These are phyloP conservation scores for Colletes latitarsis DNA, from an alignment of 1,140 invertebrate species.

Conservation along the genomic window DNA sequence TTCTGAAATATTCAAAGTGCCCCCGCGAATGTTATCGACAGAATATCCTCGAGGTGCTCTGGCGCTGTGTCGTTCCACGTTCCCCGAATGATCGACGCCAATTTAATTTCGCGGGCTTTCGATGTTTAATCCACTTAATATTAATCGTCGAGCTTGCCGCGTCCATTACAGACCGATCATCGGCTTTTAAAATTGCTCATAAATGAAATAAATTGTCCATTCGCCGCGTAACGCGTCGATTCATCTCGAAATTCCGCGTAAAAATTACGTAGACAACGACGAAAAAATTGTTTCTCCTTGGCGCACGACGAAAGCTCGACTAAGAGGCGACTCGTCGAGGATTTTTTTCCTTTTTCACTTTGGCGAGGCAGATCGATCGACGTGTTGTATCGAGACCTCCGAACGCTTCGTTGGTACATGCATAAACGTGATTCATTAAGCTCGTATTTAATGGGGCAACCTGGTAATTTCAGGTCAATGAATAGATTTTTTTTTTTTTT, in stretches of 20 bases:
- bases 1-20: constrained; percentile 2
- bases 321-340: too few species aligned
- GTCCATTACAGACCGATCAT: constrained; percentile 4
- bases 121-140: constrained; percentile 42
- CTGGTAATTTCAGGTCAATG: too few species aligned
- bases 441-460: not conserved
- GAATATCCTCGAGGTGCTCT: constrained; percentile 6
- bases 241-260: constrained; percentile 14
- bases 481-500: too few species aligned
- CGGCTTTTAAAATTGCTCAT: constrained; percentile 11
- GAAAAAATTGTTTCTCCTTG: not conserved
- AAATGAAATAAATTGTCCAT: constrained; percentile 34
- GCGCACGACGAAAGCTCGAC: not conserved
- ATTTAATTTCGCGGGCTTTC: constrained; percentile 42
- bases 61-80: not conserved
- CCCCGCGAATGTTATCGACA: not conserved
- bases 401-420: not conserved
- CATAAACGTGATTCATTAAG: not conserved
- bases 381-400: not conserved
- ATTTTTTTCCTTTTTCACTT: not conserved
- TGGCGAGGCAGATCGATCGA: not conserved
- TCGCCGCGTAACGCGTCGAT: not conserved
- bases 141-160: constrained; percentile 23
- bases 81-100: constrained; percentile 30
- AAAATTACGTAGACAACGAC: not conserved